Base-by-base conservation (phyloP, 2,797 vertebrate genomes). In the Paedocypris micromegethes region DNA sequence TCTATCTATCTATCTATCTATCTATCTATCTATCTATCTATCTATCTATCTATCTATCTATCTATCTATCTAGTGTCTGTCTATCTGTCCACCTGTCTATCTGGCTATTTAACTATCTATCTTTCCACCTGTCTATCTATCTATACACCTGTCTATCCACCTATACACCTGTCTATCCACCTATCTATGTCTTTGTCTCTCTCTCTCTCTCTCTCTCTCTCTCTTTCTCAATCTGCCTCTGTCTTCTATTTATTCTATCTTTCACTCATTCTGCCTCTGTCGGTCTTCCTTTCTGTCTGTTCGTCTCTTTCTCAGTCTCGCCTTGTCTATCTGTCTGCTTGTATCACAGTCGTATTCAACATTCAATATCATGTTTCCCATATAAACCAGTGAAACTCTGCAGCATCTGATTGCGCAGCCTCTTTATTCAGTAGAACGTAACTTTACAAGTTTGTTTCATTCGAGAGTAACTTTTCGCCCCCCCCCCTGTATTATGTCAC, bases 151-250 rank as follows among this genome's bases (percentile, higher is more conserved):
- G 23, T 66, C 42, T 53, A 58, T 59, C 23, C 7, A 56, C 49
- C 59, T 62, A 37, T 5, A 44, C 23, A 23, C 23, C 23, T 23
- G 23, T 70, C 58, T 3, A 6, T 37, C 52, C 46, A 44, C 65
- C 38, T 66, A 48, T 23, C 23, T 23, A 23, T 23, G 23, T 59
- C 41, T 72, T 58, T 58, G 46, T 48, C 23, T 37, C 59, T 54
- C 50, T 50, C 60, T 49, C 43, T 74, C 69, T 59, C 74, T 79
- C 73, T 45, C 58, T 80, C 64, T 80, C 71, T 71, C 77, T 68
- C 71, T 63, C 77, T 85, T 82, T 84, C 74, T 64, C 75, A 23
- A 67, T 73, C 77, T 68, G 84, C 84, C 79, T 68, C 59, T 85
- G 77, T 78, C 45, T 43, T 67, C 23, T 23, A 23, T 23, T 23